Percentiles rank a stretch among this genome's conserved stretches.
These are phyloP conservation scores for Stomorhina lunata DNA, from an alignment of 2,888 invertebrate species.

Conservation along the genomic window DNA sequence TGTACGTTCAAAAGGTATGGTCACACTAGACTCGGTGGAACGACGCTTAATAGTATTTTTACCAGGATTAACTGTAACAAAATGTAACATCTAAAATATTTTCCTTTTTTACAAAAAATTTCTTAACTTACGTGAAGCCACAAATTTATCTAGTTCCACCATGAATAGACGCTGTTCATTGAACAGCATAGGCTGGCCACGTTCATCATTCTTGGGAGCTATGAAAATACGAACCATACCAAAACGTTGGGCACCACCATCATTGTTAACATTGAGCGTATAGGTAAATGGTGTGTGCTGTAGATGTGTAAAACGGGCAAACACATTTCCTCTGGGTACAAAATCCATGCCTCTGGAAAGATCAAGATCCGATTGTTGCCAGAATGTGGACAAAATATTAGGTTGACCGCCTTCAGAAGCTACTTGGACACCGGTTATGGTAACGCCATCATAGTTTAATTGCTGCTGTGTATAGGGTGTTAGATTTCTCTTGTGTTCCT, in stretches of 20 bases:
- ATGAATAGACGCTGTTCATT: constrained; percentile 84
- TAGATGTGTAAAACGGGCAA: constrained; percentile 87
- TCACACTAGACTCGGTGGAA: constrained; percentile 88
- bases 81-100: background rate
- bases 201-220: constrained; percentile 85
- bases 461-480: constrained; percentile 82
- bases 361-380: constrained; percentile 90
- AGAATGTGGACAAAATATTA: constrained; percentile 86
- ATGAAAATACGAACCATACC: constrained; percentile 86
- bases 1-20: constrained; percentile 90
- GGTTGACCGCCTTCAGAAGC: constrained; percentile 80
- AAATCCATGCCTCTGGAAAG: constrained; percentile 91
- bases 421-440: constrained; percentile 82
- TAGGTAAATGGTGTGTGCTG: constrained; percentile 87
- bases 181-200: constrained; percentile 83
- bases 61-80: constrained; percentile 86
- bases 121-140: constrained; percentile 81
- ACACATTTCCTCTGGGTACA: constrained; percentile 86
- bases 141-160: constrained; percentile 86
- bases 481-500: constrained; percentile 86
- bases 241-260: constrained; percentile 79
- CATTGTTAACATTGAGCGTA: constrained; percentile 84
- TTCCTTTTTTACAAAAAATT: background rate
- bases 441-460: constrained; percentile 81
- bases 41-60: constrained; percentile 84